phyloP scores from a whole-genome alignment of 2,113 vertebrate species.

The Psittacus erithacus region DNA sequence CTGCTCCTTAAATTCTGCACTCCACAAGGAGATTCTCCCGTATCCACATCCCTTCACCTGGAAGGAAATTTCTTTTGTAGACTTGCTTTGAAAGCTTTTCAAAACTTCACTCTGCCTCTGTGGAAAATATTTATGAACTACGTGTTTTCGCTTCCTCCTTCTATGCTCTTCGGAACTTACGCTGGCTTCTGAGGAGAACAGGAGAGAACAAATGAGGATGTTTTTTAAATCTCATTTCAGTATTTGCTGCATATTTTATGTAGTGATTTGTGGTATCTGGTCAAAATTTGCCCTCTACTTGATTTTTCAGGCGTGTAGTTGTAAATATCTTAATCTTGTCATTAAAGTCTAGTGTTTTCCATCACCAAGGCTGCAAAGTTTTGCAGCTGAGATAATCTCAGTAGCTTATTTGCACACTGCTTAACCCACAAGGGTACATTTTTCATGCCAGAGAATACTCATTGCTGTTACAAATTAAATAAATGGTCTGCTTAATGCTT shows the following conservation, averaged over 20 bases:
- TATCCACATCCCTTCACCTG: neutral
- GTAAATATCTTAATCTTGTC: slow-evolving; percentile 47
- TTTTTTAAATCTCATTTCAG: slow-evolving; percentile 43
- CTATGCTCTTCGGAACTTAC: slow-evolving; percentile 12
- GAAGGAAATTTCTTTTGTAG: neutral
- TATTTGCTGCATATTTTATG: slow-evolving; percentile 9
- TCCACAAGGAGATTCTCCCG: neutral
- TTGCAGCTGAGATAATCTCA: neutral
- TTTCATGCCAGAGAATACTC: slow-evolving; percentile 2
- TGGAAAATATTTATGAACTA: neutral
- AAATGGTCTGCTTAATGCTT: neutral
- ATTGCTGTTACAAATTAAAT: neutral
- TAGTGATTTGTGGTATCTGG: slow-evolving; percentile 17
- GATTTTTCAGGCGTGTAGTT: slow-evolving; percentile 12
- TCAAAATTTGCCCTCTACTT: neutral
- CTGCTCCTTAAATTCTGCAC: neutral
- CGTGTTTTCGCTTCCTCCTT: slow-evolving; percentile 9
- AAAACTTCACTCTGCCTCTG: neutral
- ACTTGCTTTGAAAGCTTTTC: slow-evolving; percentile 12
- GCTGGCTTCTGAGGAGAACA: neutral
- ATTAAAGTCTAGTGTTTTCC: slow-evolving; percentile 12
- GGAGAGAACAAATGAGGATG: slow-evolving; percentile 30
- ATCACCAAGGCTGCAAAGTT: neutral
- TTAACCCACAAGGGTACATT: neutral
- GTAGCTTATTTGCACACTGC: neutral